These are phyloP conservation scores for Enteromius treurensis DNA, from an alignment of 2,797 vertebrate species.

Conservation along the genomic window DNA sequence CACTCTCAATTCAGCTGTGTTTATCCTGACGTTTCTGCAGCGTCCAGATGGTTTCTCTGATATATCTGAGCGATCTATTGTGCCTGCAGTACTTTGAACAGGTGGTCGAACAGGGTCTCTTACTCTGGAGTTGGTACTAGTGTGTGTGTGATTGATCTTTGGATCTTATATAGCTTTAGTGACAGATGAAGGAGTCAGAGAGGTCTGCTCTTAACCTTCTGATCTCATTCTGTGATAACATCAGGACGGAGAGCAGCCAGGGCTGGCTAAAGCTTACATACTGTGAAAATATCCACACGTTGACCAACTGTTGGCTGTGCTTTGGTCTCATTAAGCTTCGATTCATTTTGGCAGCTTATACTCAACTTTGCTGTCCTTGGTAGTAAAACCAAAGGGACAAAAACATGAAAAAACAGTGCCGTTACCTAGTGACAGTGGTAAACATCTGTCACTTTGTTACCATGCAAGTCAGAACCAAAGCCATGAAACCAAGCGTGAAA, in stretches of 20 bases:
- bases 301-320: neutral
- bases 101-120: conserved; percentile 40
- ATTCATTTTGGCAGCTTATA: neutral
- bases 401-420: neutral
- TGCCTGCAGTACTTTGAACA: conserved; percentile 35
- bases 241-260: neutral
- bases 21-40: conserved; percentile 42
- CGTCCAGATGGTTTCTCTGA: conserved; percentile 55
- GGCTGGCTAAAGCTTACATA: neutral
- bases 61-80: conserved; percentile 48
- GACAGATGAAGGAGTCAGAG: conserved; percentile 24
- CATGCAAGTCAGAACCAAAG: neutral
- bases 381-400: neutral
- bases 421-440: conserved; percentile 5
- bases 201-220: conserved; percentile 32
- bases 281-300: neutral
- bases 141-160: neutral
- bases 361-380: neutral
- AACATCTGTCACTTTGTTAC: neutral
- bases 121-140: neutral
- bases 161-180: neutral
- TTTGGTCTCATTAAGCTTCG: neutral
- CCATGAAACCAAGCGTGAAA: neutral
- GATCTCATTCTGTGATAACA: conserved; percentile 31
- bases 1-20: neutral